phyloP scores from a whole-genome alignment of 1,140 invertebrate genomes.

The Trachymyrmex septentrionalis region DNA sequence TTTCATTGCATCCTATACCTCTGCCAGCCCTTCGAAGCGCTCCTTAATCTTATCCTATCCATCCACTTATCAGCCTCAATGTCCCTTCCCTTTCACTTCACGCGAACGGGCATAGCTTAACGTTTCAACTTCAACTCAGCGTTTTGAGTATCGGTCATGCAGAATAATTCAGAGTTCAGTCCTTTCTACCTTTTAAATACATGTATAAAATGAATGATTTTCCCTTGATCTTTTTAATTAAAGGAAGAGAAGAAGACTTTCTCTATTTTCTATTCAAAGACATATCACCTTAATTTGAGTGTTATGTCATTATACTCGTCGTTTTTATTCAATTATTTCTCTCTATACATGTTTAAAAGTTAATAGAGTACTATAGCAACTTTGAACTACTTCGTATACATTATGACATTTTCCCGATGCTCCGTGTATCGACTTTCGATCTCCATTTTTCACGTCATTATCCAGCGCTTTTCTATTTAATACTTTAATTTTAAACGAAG shows the following conservation, averaged over 20 bases:
- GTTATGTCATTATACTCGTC: background rate
- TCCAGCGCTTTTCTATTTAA: slow-evolving; percentile 1
- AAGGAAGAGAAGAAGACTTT: background rate
- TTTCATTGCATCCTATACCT: slow-evolving; percentile 28
- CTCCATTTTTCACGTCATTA: background rate
- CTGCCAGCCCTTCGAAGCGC: background rate
- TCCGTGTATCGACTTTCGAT: background rate
- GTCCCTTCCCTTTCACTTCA: slow-evolving; percentile 29
- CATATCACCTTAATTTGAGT: slow-evolving; percentile 2
- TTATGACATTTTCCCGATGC: slow-evolving; percentile 21
- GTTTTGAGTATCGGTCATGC: background rate
- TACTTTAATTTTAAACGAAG: slow-evolving; percentile 7
- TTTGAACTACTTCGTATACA: background rate
- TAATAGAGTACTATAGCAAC: slow-evolving; percentile 10
- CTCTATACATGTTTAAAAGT: slow-evolving; percentile 17
- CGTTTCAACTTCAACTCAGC: background rate
- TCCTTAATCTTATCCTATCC: slow-evolving; percentile 36
- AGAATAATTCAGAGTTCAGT: slow-evolving; percentile 7
- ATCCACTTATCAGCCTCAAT: slow-evolving; percentile 11
- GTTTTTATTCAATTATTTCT: slow-evolving; percentile 7
- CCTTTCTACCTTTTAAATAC: background rate
- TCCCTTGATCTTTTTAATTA: slow-evolving; percentile 6
- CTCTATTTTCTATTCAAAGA: background rate
- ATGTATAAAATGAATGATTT: background rate
- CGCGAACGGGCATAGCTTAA: background rate